Percentiles rank a stretch among this genome's conserved stretches.
These are phyloP conservation scores for Andrena trimmerana DNA, from an alignment of 2,888 invertebrate species.

Conservation along the genomic window DNA sequence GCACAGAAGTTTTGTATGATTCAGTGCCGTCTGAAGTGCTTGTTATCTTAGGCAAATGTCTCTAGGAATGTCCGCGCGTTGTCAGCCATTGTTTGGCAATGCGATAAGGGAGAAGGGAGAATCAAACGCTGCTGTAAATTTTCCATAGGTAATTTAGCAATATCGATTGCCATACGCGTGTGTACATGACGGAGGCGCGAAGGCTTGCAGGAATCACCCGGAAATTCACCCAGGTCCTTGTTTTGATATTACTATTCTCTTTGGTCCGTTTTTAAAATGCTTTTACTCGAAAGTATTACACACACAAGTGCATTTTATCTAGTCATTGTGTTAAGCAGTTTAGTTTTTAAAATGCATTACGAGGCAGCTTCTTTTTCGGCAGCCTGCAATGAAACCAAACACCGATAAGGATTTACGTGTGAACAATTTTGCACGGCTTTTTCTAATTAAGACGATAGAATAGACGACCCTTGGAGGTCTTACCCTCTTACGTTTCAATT, in stretches of 20 bases:
- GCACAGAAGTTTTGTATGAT: conserved; percentile 32
- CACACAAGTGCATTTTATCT: conserved; percentile 54
- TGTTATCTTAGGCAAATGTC: conserved; percentile 17
- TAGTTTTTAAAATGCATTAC: conserved; percentile 45
- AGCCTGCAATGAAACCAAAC: neutral
- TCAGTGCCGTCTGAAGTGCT: conserved; percentile 33
- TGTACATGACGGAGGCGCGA: neutral
- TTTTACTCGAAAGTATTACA: conserved; percentile 52
- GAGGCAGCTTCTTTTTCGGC: neutral
- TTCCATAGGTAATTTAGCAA: conserved; percentile 16
- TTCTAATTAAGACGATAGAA: conserved; percentile 26
- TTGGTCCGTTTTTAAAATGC: neutral
- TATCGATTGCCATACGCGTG: conserved; percentile 6
- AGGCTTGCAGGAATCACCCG: conserved; percentile 11
- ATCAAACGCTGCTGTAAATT: conserved; percentile 11
- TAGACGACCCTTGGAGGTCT: conserved; percentile 9
- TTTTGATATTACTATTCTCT: neutral
- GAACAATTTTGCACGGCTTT: conserved; percentile 15
- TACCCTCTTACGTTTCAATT: conserved; percentile 24
- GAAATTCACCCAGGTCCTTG: neutral
- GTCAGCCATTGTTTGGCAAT: neutral
- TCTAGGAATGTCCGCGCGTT: neutral
- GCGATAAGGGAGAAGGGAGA: neutral
- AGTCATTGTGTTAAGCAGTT: conserved; percentile 50
- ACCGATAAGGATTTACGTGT: conserved; percentile 15